A percentile compares a stretch with the other conserved stretches of the same genome.
Evolutionary conservation across 2,113 vertebrate species (phyloP).

Genomic region (Baryphthengus martii): DNA sequence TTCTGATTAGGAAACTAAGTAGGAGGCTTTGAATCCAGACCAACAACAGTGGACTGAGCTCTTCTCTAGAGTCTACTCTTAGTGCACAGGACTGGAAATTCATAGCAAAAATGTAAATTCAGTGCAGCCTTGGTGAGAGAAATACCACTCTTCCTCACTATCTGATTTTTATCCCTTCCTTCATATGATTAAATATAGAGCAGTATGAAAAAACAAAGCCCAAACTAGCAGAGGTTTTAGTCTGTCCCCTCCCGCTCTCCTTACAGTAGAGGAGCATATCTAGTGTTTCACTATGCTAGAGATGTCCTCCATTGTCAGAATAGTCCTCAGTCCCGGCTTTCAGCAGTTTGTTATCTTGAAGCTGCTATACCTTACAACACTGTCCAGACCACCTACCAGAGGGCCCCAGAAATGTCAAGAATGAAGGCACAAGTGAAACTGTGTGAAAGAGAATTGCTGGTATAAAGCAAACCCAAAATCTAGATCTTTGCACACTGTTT

Average conservation of each 20-base stretch:
- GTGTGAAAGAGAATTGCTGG: not conserved
- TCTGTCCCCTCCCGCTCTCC: not conserved
- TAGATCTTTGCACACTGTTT: not conserved
- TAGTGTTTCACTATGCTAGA: not conserved
- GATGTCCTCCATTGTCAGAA: not conserved
- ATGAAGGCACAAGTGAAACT: not conserved
- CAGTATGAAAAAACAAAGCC: not conserved
- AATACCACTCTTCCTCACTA: not conserved
- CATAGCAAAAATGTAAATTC: not conserved
- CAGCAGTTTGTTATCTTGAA: not conserved
- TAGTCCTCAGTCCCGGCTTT: not conserved
- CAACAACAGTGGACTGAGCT: not conserved
- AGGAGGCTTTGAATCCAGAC: not conserved
- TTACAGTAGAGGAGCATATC: not conserved
- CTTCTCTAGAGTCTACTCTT: not conserved
- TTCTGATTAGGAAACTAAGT: not conserved
- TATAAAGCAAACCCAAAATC: not conserved
- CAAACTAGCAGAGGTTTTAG: not conserved
- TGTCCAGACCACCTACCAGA: not conserved
- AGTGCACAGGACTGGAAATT: not conserved
- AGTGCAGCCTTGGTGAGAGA: not conserved
- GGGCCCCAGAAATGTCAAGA: not conserved
- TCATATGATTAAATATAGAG: not conserved
- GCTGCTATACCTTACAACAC: not conserved
- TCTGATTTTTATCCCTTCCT: not conserved